Evolutionary conservation across 2,113 vertebrate species (phyloP), one percentile per base, ranked within the genome.

Genomic region (Neogale vison): DNA sequence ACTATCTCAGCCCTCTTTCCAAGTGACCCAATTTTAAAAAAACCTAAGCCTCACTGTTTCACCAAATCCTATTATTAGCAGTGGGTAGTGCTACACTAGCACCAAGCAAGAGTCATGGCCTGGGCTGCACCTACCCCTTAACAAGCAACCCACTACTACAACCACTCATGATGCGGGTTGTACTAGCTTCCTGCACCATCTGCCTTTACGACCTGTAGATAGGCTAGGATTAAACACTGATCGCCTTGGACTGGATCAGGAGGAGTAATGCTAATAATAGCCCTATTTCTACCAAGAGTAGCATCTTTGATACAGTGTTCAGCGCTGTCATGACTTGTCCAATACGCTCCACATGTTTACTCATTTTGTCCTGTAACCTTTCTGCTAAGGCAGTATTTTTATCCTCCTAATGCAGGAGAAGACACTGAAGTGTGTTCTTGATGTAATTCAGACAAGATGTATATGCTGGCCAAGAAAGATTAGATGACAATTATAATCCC

Each of bases 371-470:
- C 42, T 80, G 26, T 36, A 63, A 71, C 13, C 29, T 91, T 6
- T 67, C 24, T 42, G 14, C 47, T 83, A 89, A 59, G 52, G 50
- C n/a, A 45, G 10, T 36, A 7, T 42, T 61, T 74, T 93, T 57
- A 87, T 81, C 29, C 14, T n/a, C 15, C 24, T 45, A 6, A 63
- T 55, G 39, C 8, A 81, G 57, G 71, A 69, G 20, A 95, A 67
- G 31, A 89, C 26, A 80, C 10, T 47, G 3, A 34, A 65, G 13
- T 55, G 36, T 71, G 24, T 2, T 87, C 29, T 83, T 79, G 52
- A 88, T 72, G 20, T 21, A 74, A 90, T 87, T 84, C 36, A 69
- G 26, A 85, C n/a, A 96, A 94, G 47, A 59, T 31, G 6, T 50
- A 50, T 50, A 76, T 82, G 63, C 59, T 55, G 24, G 13, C 3